Evolutionary conservation across 2,888 invertebrate genomes (phyloP).

Genomic region (Drosophila setosimentum): DNA sequence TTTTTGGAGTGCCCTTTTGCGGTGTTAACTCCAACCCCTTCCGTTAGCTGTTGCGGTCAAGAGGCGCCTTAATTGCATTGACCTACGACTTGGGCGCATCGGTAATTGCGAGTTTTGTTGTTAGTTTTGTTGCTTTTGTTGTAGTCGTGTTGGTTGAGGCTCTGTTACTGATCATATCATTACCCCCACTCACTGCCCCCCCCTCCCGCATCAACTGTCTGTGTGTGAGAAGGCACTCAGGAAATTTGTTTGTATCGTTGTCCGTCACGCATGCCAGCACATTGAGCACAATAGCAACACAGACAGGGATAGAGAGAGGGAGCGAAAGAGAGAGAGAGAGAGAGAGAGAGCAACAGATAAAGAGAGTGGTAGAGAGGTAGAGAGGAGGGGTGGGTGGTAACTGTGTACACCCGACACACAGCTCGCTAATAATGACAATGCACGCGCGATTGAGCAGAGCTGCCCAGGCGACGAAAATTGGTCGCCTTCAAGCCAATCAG

Average conservation of each 20-base stretch:
- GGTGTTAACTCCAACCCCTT: neutral
- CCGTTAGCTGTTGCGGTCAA: constrained; percentile 35
- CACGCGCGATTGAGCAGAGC: constrained; percentile 46
- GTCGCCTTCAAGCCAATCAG: neutral
- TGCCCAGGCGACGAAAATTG: constrained; percentile 33
- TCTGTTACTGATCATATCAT: constrained; percentile 60
- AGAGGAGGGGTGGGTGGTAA: constrained; percentile 1
- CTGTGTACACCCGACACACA: constrained; percentile 40
- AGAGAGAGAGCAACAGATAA: neutral
- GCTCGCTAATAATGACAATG: constrained; percentile 45
- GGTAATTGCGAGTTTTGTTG: constrained; percentile 56
- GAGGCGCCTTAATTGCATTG: constrained; percentile 69
- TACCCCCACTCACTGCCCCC: neutral
- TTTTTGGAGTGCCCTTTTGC: constrained; percentile 12
- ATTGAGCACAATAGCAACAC: constrained; percentile 74
- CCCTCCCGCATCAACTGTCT: constrained; percentile 7
- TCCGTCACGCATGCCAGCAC: constrained; percentile 82
- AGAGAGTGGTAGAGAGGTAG: neutral
- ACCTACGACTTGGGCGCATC: constrained; percentile 54
- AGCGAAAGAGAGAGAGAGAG: neutral
- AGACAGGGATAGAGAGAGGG: constrained; percentile 8
- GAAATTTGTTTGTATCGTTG: constrained; percentile 76
- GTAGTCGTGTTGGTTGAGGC: constrained; percentile 35
- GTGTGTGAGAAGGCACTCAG: constrained; percentile 64
- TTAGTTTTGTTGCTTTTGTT: constrained; percentile 22